These are phyloP conservation scores for Parascotia fuliginaria DNA, from an alignment of 2,888 invertebrate genomes.

Conservation along the genomic window DNA sequence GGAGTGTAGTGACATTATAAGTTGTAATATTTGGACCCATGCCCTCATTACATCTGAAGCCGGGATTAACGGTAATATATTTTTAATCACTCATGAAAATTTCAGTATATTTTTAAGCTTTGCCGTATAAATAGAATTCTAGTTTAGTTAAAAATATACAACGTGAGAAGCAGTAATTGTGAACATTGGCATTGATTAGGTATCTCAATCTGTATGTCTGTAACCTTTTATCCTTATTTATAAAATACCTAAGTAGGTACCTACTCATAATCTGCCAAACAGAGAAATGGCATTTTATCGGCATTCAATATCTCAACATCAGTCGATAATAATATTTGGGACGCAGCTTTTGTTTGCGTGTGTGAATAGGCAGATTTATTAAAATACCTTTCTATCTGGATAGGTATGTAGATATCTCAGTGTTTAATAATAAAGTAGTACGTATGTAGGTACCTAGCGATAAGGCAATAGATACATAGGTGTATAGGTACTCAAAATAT, in stretches of 20 bases:
- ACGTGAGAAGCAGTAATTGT: constrained; percentile 12
- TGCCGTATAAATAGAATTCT: constrained; percentile 57
- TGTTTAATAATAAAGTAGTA: too few relatives aligned
- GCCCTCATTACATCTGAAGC: constrained; percentile 82
- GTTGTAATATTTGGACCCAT: constrained; percentile 59
- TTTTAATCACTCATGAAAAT: constrained; percentile 32
- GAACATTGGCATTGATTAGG: constrained; percentile 4
- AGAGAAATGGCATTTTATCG: neutral
- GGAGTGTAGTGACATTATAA: constrained; percentile 64
- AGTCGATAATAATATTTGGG: neutral
- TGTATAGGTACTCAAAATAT: too few relatives aligned
- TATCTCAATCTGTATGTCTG: constrained; percentile 1
- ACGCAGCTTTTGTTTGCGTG: too few relatives aligned
- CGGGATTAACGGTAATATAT: constrained; percentile 79
- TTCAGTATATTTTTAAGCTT: constrained; percentile 56
- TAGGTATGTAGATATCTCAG: too few relatives aligned
- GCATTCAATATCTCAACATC: neutral
- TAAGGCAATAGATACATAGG: too few relatives aligned
- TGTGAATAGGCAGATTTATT: too few relatives aligned
- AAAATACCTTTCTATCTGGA: too few relatives aligned
- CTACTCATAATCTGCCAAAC: neutral
- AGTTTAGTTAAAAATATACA: constrained; percentile 40
- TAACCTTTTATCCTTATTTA: neutral
- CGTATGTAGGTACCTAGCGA: too few relatives aligned
- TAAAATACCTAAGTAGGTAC: neutral